Conservation (phyloP, 2,888 invertebrate genomes). For the Hirtodrosophila alboralis region DNA sequence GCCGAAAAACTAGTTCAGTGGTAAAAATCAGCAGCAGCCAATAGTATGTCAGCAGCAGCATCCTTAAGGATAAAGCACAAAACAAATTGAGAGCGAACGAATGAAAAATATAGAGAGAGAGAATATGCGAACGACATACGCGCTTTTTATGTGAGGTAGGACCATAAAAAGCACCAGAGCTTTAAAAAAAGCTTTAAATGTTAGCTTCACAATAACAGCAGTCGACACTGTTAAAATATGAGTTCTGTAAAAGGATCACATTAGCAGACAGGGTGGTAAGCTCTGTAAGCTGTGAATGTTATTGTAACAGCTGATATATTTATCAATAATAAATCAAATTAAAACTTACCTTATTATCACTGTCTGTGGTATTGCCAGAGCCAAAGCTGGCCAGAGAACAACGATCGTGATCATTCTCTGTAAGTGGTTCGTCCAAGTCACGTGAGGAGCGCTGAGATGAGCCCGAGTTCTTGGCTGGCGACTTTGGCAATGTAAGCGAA, state of each 20-base stretch:
- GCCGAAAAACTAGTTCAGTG: constrained; percentile 67
- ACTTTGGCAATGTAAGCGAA: constrained; percentile 91
- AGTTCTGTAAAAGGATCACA: too few relatives aligned
- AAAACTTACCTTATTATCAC: constrained; percentile 92
- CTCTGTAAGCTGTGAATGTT: background rate
- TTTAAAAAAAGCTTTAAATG: constrained; percentile 20
- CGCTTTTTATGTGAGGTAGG: constrained; percentile 65
- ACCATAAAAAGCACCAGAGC: constrained; percentile 30
- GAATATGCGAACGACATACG: constrained; percentile 27
- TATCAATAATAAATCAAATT: too few relatives aligned
- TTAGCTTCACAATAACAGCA: constrained; percentile 15
- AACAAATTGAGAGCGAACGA: constrained; percentile 10
- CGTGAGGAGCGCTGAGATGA: constrained; percentile 86
- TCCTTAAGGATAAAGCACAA: constrained; percentile 43
- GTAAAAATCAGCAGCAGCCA: constrained; percentile 48
- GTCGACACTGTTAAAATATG: constrained; percentile 6
- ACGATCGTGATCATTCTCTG: constrained; percentile 94
- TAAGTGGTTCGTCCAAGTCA: constrained; percentile 94
- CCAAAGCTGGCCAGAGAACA: constrained; percentile 96
- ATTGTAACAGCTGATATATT: too few relatives aligned
- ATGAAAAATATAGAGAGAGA: constrained; percentile 6
- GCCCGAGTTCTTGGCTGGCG: constrained; percentile 88
- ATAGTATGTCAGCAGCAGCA: constrained; percentile 58
- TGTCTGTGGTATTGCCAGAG: constrained; percentile 96
- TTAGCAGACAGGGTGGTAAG: background rate